Percentiles rank a stretch among this genome's conserved stretches.
Evolutionary conservation across 2,797 vertebrate genomes (phyloP).

Genomic region (Ptychadena robeensis): DNA sequence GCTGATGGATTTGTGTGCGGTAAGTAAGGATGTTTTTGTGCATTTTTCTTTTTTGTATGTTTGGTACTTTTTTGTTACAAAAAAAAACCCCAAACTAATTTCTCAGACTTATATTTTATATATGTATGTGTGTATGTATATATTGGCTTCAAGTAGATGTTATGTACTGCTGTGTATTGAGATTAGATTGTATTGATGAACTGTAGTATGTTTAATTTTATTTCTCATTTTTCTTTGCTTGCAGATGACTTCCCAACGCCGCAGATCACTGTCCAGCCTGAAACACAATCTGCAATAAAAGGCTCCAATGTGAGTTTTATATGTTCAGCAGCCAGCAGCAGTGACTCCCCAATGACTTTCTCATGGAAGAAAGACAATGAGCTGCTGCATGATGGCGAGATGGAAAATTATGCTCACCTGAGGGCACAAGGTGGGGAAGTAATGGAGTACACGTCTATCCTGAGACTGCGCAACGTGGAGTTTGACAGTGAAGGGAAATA

Average conservation of each 20-base stretch:
- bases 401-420: constrained; percentile 92
- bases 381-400: constrained; percentile 85
- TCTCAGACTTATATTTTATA: no score
- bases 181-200: neutral
- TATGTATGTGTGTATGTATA: no score
- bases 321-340: constrained; percentile 95
- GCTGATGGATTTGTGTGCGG: constrained; percentile 94
- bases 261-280: constrained; percentile 95
- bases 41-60: neutral
- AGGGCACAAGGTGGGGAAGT: constrained; percentile 84
- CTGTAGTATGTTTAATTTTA: neutral
- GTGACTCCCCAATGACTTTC: constrained; percentile 97
- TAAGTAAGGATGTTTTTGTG: constrained; percentile 72
- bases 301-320: constrained; percentile 92
- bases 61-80: no score
- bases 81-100: no score
- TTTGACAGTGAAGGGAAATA: constrained; percentile 93
- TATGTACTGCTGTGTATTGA: neutral
- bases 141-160: neutral
- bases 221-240: constrained; percentile 55
- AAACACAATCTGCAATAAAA: constrained; percentile 92
- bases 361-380: constrained; percentile 99
- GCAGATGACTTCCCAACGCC: constrained; percentile 97
- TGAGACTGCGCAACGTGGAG: constrained; percentile 85
- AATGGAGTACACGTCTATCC: constrained; percentile 93